Evolutionary conservation across 2,797 vertebrate species (phyloP).

Genomic region (Aeoliscus strigatus): DNA sequence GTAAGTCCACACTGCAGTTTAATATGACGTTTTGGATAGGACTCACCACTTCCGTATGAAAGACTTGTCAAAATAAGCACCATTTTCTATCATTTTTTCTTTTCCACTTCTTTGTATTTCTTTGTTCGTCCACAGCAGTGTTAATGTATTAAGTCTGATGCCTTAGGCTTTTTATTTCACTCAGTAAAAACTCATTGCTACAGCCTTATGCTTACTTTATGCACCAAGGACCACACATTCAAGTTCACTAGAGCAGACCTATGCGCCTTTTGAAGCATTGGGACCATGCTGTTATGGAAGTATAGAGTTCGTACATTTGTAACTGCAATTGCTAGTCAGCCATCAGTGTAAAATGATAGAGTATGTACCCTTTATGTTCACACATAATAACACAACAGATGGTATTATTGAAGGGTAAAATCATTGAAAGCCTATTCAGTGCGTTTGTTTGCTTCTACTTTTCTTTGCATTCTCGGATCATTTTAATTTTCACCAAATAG

Average conservation of each 20-base stretch:
- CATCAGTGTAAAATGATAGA: constrained; percentile 65
- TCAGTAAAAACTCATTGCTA: constrained; percentile 62
- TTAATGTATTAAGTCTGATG: constrained; percentile 63
- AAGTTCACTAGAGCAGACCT: constrained; percentile 76
- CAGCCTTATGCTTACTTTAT: constrained; percentile 76
- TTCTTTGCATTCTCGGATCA: constrained; percentile 61
- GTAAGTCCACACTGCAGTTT: constrained; percentile 2
- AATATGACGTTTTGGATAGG: constrained; percentile 5
- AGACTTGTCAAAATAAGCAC: constrained; percentile 14
- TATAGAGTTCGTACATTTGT: constrained; percentile 66
- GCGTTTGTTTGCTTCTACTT: constrained; percentile 62
- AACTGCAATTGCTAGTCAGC: constrained; percentile 69
- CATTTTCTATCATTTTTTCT: constrained; percentile 41
- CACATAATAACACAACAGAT: constrained; percentile 72
- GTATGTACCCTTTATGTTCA: constrained; percentile 68
- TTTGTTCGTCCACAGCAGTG: constrained; percentile 42
- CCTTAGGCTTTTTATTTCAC: constrained; percentile 70
- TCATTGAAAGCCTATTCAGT: constrained; percentile 70
- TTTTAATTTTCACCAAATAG: constrained; percentile 74
- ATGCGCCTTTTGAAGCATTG: constrained; percentile 66
- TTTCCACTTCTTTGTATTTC: constrained; percentile 45
- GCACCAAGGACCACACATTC: constrained; percentile 75
- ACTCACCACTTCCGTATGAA: constrained; percentile 8
- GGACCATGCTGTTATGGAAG: constrained; percentile 64
- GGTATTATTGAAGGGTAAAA: constrained; percentile 70